phyloP scores from a whole-genome alignment of 1,140 invertebrate genomes.

The Papilio helenus region DNA sequence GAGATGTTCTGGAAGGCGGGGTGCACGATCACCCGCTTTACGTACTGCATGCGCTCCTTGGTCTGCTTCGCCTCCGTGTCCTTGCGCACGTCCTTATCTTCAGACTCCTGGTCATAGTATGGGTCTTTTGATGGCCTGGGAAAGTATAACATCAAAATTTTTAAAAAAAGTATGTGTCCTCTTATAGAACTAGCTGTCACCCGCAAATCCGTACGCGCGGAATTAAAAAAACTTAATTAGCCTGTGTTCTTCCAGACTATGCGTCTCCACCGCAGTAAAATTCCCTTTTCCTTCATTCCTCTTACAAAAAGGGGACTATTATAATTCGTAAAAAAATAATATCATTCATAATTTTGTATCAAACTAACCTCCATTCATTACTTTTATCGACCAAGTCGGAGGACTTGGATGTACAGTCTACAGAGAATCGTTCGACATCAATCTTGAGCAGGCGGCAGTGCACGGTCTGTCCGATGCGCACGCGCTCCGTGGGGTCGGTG shows the following conservation, averaged over 20 bases:
- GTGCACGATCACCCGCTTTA: conserved; percentile 98
- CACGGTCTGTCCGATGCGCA: conserved; percentile 93
- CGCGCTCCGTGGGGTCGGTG: conserved; percentile 95
- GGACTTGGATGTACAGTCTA: conserved; percentile 96
- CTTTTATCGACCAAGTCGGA: conserved; percentile 97
- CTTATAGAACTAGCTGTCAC: no score
- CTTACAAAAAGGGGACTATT: no score
- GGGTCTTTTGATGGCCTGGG: conserved; percentile 91
- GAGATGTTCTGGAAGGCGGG: conserved; percentile 98
- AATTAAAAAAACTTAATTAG: no score
- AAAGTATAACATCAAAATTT: not conserved
- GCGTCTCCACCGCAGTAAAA: no score
- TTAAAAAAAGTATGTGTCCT: no score
- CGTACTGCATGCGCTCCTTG: conserved; percentile 91
- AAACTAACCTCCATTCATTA: conserved; percentile 91
- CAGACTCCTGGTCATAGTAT: conserved; percentile 95
- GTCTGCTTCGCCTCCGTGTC: conserved; percentile 93
- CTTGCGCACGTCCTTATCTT: conserved; percentile 90
- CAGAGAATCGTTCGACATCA: conserved; percentile 96
- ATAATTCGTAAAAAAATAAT: not conserved
- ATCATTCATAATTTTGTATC: not conserved
- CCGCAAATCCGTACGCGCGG: no score
- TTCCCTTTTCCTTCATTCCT: no score
- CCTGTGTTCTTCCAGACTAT: no score
- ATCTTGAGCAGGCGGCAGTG: conserved; percentile 98